Conservation (phyloP, 2,888 invertebrate species). For the Labia minor region DNA sequence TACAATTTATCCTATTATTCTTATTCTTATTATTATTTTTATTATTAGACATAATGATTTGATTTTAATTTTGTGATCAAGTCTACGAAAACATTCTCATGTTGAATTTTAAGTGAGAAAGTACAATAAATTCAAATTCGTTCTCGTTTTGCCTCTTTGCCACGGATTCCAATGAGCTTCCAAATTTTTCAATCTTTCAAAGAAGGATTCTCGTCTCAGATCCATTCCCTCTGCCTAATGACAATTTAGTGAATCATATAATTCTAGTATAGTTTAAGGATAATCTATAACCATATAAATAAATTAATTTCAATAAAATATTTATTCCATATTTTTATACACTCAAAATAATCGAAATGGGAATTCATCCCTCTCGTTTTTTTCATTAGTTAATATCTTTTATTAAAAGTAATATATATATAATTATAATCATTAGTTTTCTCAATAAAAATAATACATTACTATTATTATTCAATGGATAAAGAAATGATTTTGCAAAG, state of each 20-base stretch:
- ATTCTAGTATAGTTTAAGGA: no score
- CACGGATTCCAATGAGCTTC: not conserved
- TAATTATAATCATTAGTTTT: not conserved
- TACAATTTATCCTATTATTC: not conserved
- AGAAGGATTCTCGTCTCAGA: not conserved
- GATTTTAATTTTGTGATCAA: no score
- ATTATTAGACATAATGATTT: no score
- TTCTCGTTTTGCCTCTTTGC: no score
- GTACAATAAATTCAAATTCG: no score
- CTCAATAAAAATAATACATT: not conserved
- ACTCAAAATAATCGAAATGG: not conserved
- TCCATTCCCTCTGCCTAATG: not conserved
- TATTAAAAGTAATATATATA: not conserved
- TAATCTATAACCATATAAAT: not conserved
- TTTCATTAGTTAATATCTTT: no score
- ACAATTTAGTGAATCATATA: not conserved
- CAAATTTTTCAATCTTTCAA: not conserved
- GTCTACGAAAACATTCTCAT: no score
- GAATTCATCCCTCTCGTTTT: not conserved
- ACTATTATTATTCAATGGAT: no score
- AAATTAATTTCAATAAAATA: not conserved
- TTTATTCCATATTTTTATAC: not conserved
- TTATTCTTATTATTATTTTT: no score
- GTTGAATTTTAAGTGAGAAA: no score
- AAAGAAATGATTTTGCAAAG: no score